Evolutionary conservation across 1,140 invertebrate species (phyloP).

Genomic region (Steinernema feltiae): DNA sequence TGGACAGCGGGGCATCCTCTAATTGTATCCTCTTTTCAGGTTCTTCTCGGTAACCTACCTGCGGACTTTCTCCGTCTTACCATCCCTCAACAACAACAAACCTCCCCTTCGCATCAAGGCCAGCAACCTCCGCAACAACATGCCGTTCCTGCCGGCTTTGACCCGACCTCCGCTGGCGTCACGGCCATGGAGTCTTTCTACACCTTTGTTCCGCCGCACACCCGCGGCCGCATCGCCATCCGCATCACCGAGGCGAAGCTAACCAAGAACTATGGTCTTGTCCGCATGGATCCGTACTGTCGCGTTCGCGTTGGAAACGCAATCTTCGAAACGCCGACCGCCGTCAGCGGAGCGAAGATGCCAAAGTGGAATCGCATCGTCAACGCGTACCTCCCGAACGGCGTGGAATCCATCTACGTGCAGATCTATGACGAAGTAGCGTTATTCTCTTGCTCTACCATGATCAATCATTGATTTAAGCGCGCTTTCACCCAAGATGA

Average conservation of each 20-base stretch:
- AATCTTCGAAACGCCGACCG: constrained; percentile 88
- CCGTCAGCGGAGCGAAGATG: constrained; percentile 86
- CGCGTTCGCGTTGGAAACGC: constrained; percentile 80
- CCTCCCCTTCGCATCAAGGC: neutral
- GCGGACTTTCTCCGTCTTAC: constrained; percentile 71
- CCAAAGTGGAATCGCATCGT: constrained; percentile 89
- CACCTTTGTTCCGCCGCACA: constrained; percentile 63
- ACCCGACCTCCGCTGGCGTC: constrained; percentile 3
- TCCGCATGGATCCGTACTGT: constrained; percentile 93
- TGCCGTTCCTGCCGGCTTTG: constrained; percentile 62
- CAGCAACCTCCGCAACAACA: constrained; percentile 64
- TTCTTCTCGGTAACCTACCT: constrained; percentile 72
- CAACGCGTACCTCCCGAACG: constrained; percentile 78
- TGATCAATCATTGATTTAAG: constrained; percentile 48
- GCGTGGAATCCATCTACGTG: constrained; percentile 77
- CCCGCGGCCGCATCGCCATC: constrained; percentile 71
- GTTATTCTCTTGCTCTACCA: neutral
- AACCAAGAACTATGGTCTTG: constrained; percentile 90
- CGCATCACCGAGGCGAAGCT: constrained; percentile 70
- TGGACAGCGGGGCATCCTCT: neutral
- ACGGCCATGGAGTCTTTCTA: constrained; percentile 53
- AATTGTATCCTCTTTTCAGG: constrained; percentile 47
- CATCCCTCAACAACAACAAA: constrained; percentile 12
- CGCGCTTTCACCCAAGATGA: constrained; percentile 91
- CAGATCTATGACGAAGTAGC: constrained; percentile 86